A percentile compares a stretch with the other conserved stretches of the same genome.
Evolutionary conservation across 2,888 invertebrate species (phyloP).

Genomic region (Athripsodes cinereus): DNA sequence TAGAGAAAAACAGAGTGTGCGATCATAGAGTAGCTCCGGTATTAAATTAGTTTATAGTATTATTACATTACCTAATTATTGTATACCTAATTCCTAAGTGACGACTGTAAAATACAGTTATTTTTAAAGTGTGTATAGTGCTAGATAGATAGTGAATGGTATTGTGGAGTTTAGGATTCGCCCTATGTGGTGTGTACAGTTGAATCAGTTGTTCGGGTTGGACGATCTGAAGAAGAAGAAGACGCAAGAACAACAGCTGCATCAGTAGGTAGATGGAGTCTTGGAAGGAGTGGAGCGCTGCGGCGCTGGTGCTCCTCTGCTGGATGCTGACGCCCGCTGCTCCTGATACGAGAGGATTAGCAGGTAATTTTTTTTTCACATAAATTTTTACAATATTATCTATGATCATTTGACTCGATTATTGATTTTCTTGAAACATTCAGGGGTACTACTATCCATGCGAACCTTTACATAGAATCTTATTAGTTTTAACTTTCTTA

Average conservation of each 20-base stretch:
- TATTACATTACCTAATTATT: too few relatives aligned
- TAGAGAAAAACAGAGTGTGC: too few relatives aligned
- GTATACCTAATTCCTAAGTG: too few relatives aligned
- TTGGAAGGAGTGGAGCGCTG: slow-evolving; percentile 13
- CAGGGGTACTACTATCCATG: too few relatives aligned
- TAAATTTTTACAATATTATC: too few relatives aligned
- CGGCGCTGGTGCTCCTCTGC: slow-evolving; percentile 12
- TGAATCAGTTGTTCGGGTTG: neutral
- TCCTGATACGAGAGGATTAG: slow-evolving; percentile 21
- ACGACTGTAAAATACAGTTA: neutral
- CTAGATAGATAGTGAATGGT: neutral
- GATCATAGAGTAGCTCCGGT: neutral
- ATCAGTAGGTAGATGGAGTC: slow-evolving; percentile 5
- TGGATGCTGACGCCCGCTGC: slow-evolving; percentile 17
- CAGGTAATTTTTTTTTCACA: too few relatives aligned
- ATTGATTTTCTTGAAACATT: too few relatives aligned
- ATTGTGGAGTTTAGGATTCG: neutral
- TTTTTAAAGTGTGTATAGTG: neutral
- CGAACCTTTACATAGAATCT: too few relatives aligned
- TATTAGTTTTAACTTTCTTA: too few relatives aligned
- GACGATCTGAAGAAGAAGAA: neutral
- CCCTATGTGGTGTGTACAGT: neutral
- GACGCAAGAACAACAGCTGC: slow-evolving; percentile 1
- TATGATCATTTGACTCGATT: too few relatives aligned
- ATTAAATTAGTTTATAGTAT: neutral